A percentile compares a stretch with the other conserved stretches of the same genome.
These are phyloP conservation scores for Callipepla squamata DNA, from an alignment of 2,113 vertebrate genomes.

Conservation along the genomic window DNA sequence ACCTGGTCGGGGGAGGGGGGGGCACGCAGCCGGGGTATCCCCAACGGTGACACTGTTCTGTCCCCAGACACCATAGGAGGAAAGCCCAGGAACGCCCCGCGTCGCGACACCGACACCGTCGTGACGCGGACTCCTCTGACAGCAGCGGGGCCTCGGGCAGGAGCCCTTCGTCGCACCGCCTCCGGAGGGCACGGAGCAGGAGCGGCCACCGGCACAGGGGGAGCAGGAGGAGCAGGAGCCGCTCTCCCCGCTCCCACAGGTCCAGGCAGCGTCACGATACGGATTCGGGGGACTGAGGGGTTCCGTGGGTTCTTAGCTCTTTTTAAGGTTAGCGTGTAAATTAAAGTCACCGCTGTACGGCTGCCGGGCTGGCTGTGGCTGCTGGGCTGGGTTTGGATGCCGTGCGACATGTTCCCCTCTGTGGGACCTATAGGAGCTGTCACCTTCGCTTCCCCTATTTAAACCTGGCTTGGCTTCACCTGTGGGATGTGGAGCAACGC, in stretches of 20 bases:
- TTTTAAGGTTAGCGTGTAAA: not conserved
- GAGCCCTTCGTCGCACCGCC: constrained; percentile 54
- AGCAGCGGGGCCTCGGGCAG: constrained; percentile 4
- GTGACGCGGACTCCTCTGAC: constrained; percentile 63
- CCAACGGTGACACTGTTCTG: not conserved
- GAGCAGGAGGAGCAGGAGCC: constrained; percentile 43
- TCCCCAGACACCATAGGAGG: constrained; percentile 69
- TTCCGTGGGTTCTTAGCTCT: not conserved
- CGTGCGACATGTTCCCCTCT: not conserved
- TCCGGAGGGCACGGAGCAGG: not conserved
- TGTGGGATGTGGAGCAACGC: not conserved
- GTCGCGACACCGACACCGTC: constrained; percentile 43
- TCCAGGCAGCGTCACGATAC: constrained; percentile 80
- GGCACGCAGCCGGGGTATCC: no score
- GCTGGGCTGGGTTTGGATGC: not conserved
- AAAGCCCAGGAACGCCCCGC: not conserved
- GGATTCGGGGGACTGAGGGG: constrained; percentile 46
- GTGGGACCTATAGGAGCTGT: no score
- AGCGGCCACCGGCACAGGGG: constrained; percentile 18
- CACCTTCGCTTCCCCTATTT: not conserved
- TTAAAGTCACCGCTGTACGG: accelerated
- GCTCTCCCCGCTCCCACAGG: constrained; percentile 58
- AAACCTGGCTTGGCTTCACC: not conserved
- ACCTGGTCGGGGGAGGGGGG: no score
- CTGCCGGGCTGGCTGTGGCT: accelerated